These are phyloP conservation scores for Spea multiplicata DNA, from an alignment of 2,113 vertebrate species.

Conservation along the genomic window DNA sequence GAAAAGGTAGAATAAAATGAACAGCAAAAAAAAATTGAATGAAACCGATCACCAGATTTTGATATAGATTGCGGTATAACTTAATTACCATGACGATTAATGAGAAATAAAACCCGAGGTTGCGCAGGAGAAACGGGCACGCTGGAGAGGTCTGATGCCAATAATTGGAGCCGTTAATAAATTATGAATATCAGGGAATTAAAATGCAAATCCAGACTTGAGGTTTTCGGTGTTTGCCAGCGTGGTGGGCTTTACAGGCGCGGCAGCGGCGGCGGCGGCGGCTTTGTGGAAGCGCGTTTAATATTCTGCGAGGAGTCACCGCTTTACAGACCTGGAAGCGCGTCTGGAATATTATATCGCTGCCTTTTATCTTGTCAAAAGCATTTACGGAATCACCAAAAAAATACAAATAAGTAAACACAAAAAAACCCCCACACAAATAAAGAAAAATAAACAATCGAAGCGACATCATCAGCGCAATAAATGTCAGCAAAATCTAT, in stretches of 20 bases:
- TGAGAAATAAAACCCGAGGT: not conserved
- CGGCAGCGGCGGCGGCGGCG: not conserved
- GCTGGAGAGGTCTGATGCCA: not conserved
- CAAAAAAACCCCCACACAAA: too few relatives aligned
- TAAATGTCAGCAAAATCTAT: not conserved
- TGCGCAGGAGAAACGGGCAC: not conserved
- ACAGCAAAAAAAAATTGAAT: too few relatives aligned
- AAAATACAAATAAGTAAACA: not conserved
- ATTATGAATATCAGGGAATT: slow-evolving; percentile 13
- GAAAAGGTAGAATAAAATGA: too few relatives aligned
- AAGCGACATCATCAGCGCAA: not conserved
- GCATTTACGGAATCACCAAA: slow-evolving; percentile 6
- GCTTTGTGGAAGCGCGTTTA: slow-evolving; percentile 27
- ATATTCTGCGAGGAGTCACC: slow-evolving; percentile 33
- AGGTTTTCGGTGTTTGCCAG: slow-evolving; percentile 3
- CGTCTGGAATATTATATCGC: slow-evolving; percentile 23
- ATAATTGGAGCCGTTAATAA: slow-evolving; percentile 25
- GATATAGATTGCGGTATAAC: not conserved
- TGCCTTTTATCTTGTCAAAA: slow-evolving; percentile 1
- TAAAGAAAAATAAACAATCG: too few relatives aligned
- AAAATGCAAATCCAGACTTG: slow-evolving; percentile 40
- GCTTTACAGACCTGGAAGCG: slow-evolving; percentile 7
- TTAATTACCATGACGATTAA: not conserved
- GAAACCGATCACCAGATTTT: not conserved
- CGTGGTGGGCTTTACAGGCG: slow-evolving; percentile 6